Evolutionary conservation across 1,140 invertebrate species (phyloP).

Genomic region (Papilio helenus): DNA sequence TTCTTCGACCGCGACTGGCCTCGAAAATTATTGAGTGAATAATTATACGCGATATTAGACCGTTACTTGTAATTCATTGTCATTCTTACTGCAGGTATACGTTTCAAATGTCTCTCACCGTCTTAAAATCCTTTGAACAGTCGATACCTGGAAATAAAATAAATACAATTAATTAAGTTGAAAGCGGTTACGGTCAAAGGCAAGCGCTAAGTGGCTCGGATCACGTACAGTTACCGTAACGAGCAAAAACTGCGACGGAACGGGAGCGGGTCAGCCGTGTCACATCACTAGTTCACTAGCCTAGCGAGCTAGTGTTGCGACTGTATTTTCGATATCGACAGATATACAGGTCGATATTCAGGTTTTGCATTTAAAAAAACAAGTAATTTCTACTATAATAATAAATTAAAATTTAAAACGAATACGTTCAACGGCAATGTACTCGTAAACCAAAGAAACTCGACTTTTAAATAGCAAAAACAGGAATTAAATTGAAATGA

Average conservation of each 20-base stretch:
- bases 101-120: constrained; percentile 31
- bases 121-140: constrained; percentile 43
- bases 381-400: not conserved
- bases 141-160: constrained; percentile 45
- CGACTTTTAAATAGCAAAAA: not conserved
- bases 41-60: constrained; percentile 38
- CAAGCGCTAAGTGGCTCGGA: not conserved
- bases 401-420: not conserved
- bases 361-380: no score
- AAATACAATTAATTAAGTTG: constrained; percentile 32
- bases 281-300: constrained; percentile 16
- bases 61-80: constrained; percentile 35
- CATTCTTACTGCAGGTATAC: constrained; percentile 23
- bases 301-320: not conserved
- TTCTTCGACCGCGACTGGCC: constrained; percentile 23
- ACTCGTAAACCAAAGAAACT: not conserved
- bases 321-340: not conserved
- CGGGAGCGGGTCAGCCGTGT: constrained; percentile 28
- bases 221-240: constrained; percentile 22
- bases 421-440: not conserved
- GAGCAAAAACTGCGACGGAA: constrained; percentile 27
- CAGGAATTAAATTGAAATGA: not conserved
- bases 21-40: constrained; percentile 44
- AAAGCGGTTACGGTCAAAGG: constrained; percentile 34
- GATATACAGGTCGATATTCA: not conserved